Conservation (phyloP, 2,113 vertebrate genomes). For the Caranx ignobilis region DNA sequence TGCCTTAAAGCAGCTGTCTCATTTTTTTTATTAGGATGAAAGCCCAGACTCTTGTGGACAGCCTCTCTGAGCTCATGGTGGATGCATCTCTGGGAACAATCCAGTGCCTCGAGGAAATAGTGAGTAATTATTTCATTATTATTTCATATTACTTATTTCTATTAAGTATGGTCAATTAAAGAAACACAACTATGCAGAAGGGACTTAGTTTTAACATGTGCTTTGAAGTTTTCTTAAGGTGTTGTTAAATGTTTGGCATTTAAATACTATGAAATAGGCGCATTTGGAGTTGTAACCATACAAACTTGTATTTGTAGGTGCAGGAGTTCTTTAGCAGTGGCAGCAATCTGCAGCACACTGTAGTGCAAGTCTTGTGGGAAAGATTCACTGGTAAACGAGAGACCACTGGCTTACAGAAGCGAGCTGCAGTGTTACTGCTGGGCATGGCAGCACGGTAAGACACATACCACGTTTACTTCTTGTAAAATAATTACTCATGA, state of each 20-base stretch:
- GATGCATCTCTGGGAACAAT: constrained; percentile 90
- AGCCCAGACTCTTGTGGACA: constrained; percentile 90
- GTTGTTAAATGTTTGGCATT: background rate
- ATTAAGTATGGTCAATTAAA: background rate
- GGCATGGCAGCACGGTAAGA: constrained; percentile 94
- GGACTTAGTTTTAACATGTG: background rate
- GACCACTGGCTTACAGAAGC: constrained; percentile 83
- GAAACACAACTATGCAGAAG: background rate
- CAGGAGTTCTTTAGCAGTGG: constrained; percentile 91
- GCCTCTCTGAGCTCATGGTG: constrained; percentile 90
- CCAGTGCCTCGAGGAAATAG: constrained; percentile 96
- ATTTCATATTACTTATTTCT: constrained; percentile 3
- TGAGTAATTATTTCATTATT: constrained; percentile 80
- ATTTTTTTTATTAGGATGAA: constrained; percentile 83
- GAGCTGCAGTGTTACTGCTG: constrained; percentile 90
- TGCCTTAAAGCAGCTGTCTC: constrained; percentile 6
- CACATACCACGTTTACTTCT: background rate
- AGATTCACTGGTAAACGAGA: constrained; percentile 88
- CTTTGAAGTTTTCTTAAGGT: background rate
- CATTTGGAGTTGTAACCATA: background rate
- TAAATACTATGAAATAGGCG: background rate
- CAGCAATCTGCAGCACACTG: constrained; percentile 87
- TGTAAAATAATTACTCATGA: background rate
- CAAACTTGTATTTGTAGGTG: constrained; percentile 81
- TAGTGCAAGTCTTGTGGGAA: constrained; percentile 94